Evolutionary conservation across 2,797 vertebrate genomes (phyloP).

Genomic region (Gambelia wislizenii): DNA sequence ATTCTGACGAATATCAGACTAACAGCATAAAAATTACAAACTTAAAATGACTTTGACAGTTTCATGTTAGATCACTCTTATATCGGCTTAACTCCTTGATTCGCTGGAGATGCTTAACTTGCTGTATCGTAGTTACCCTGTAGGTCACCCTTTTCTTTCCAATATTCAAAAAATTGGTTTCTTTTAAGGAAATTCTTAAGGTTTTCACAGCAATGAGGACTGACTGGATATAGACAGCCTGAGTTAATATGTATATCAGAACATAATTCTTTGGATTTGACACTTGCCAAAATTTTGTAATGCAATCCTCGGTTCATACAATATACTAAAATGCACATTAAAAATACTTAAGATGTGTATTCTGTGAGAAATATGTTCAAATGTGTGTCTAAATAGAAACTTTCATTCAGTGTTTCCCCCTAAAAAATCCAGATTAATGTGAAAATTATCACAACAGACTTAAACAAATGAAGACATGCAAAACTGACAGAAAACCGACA

Average conservation of each 20-base stretch:
- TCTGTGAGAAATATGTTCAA: neutral
- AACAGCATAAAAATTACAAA: too few relatives aligned
- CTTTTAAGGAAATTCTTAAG: neutral
- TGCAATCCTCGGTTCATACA: neutral
- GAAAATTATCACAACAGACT: too few relatives aligned
- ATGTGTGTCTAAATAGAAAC: neutral
- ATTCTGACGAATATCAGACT: too few relatives aligned
- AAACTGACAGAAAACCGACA: neutral
- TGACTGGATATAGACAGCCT: neutral
- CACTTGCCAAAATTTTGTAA: neutral
- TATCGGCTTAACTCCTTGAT: too few relatives aligned
- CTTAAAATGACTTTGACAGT: too few relatives aligned
- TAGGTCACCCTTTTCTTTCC: too few relatives aligned
- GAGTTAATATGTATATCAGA: neutral
- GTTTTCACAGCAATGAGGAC: neutral
- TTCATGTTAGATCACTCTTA: too few relatives aligned
- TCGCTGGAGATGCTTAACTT: too few relatives aligned
- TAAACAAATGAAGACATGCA: neutral
- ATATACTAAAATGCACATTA: neutral
- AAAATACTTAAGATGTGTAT: neutral
- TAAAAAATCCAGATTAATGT: neutral
- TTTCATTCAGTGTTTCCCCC: neutral
- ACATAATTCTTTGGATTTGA: neutral
- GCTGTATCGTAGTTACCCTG: too few relatives aligned
- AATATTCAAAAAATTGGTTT: too few relatives aligned